These are phyloP conservation scores for Rugalucina vietnamica DNA, from an alignment of 2,888 invertebrate species.

Conservation along the genomic window DNA sequence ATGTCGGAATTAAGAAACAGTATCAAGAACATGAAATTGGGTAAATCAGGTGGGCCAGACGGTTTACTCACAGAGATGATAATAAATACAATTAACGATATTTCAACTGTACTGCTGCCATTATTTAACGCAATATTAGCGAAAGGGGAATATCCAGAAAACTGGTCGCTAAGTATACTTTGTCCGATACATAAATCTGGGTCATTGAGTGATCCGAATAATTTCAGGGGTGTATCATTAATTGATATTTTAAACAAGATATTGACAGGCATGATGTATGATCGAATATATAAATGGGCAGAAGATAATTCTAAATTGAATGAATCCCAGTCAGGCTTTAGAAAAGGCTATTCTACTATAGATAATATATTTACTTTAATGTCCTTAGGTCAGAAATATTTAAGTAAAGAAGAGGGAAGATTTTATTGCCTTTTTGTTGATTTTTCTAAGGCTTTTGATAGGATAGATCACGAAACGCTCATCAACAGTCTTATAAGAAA, in stretches of 20 bases:
- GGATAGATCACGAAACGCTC: neutral
- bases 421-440: neutral
- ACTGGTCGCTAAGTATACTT: constrained; percentile 29
- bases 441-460: neutral
- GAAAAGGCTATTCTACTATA: neutral
- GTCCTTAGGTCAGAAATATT: neutral
- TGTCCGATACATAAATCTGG: constrained; percentile 48
- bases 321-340: neutral
- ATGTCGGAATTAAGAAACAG: neutral
- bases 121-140: neutral
- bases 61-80: neutral
- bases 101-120: neutral
- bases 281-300: neutral
- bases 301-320: neutral
- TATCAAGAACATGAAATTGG: neutral
- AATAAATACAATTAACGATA: neutral
- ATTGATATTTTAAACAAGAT: constrained; percentile 1
- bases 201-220: constrained; percentile 31
- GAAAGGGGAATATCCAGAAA: neutral
- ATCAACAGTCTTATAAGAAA: neutral
- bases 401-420: neutral
- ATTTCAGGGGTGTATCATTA: constrained; percentile 36
- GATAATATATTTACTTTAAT: neutral
- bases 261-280: neutral
- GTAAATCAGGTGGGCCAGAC: neutral